A percentile compares a stretch with the other conserved stretches of the same genome.
Conservation (phyloP, 2,113 vertebrate genomes). For the Hylia prasina region DNA sequence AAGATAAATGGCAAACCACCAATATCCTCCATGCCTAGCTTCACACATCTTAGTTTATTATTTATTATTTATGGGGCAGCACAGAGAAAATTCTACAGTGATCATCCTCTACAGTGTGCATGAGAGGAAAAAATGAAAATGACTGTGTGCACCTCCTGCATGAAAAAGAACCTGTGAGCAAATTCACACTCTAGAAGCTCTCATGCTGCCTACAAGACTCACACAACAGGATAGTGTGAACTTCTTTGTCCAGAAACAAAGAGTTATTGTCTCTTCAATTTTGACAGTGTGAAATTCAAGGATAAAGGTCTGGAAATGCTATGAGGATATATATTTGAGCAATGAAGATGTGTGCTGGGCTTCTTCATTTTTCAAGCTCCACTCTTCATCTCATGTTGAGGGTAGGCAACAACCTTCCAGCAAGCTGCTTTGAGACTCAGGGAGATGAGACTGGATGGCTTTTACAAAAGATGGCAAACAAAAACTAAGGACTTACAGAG, state of each 20-base stretch:
- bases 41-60: constrained; percentile 35
- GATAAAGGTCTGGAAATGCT: not conserved
- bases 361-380: not conserved
- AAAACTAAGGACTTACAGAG: not conserved
- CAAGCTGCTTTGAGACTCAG: not conserved
- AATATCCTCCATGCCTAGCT: constrained; percentile 23
- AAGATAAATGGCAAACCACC: constrained; percentile 34
- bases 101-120: not conserved
- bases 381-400: not conserved
- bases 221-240: not conserved
- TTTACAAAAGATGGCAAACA: not conserved
- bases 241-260: not conserved
- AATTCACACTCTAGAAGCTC: not conserved
- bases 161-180: not conserved
- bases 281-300: not conserved
- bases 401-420: not conserved
- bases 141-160: not conserved
- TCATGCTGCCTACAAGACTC: not conserved
- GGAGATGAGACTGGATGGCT: not conserved
- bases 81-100: not conserved
- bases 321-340: not conserved
- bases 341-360: not conserved
- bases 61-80: constrained; percentile 27
- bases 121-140: not conserved
- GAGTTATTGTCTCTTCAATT: not conserved